These are phyloP conservation scores for Lepilemur septentrionalis DNA, from an alignment of 2,797 vertebrate species.

Conservation along the genomic window DNA sequence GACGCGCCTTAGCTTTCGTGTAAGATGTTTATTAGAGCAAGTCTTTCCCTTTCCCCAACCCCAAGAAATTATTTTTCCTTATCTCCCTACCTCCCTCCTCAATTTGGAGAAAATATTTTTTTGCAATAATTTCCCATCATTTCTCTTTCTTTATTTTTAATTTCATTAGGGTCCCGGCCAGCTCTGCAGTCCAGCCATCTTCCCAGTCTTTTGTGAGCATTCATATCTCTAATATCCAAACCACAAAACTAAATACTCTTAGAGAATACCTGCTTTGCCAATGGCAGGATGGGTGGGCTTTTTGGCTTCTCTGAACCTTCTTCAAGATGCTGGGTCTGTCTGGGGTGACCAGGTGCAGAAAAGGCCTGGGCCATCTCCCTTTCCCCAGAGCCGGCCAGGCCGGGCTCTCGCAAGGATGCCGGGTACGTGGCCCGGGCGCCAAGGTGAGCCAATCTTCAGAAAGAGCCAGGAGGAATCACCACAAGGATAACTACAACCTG, in stretches of 20 bases:
- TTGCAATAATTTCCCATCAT: background rate
- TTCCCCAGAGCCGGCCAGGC: background rate
- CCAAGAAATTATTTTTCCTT: slow-evolving; percentile 5
- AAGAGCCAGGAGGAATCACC: background rate
- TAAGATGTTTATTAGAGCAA: background rate
- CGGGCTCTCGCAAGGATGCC: background rate
- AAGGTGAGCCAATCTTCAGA: background rate
- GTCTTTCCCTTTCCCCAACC: background rate
- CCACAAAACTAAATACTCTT: background rate
- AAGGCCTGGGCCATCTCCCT: background rate
- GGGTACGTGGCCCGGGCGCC: background rate
- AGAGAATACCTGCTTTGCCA: background rate
- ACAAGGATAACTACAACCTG: background rate
- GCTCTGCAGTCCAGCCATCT: background rate
- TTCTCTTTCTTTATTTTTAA: background rate
- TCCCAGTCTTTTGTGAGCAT: background rate
- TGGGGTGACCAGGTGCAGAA: background rate
- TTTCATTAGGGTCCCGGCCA: background rate
- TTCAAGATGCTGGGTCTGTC: background rate
- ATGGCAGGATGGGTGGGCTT: background rate
- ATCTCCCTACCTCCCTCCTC: background rate
- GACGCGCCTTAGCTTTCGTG: background rate
- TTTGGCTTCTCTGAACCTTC: background rate
- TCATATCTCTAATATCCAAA: background rate
- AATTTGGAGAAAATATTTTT: background rate